phyloP scores from a whole-genome alignment of 2,888 invertebrate species.

The Melieria crassipennis region DNA sequence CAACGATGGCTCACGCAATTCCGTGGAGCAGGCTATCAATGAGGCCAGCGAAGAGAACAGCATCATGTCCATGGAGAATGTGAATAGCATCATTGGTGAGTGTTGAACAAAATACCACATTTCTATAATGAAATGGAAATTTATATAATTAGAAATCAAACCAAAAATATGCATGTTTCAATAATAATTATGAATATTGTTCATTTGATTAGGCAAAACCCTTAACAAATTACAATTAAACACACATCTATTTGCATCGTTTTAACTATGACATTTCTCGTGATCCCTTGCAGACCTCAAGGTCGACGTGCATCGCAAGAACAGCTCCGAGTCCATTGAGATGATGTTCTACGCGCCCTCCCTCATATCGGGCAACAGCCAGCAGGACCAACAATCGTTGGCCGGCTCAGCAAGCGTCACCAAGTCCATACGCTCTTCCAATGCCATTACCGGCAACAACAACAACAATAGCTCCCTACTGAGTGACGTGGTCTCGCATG shows the following conservation, averaged over 20 bases:
- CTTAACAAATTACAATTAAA: neutral
- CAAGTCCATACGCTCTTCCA: slow-evolving; percentile 55
- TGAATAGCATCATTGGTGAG: slow-evolving; percentile 75
- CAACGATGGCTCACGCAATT: slow-evolving; percentile 71
- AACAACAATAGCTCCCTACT: neutral
- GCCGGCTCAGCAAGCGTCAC: slow-evolving; percentile 53
- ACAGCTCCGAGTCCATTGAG: slow-evolving; percentile 88
- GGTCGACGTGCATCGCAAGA: slow-evolving; percentile 92
- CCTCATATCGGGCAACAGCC: slow-evolving; percentile 54
- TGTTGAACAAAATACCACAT: too few species aligned
- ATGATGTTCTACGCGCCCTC: slow-evolving; percentile 71
- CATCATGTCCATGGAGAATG: slow-evolving; percentile 68
- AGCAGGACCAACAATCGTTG: slow-evolving; percentile 60
- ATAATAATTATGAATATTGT: neutral
- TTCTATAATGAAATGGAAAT: slow-evolving; percentile 35
- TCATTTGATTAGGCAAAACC: neutral
- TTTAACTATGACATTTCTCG: neutral
- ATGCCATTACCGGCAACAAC: slow-evolving; percentile 25
- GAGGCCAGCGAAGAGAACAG: slow-evolving; percentile 66
- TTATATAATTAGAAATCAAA: neutral
- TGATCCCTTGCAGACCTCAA: slow-evolving; percentile 75
- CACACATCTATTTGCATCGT: too few species aligned
- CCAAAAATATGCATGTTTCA: neutral
- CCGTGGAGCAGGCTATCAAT: slow-evolving; percentile 70
- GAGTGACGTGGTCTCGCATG: neutral